These are phyloP conservation scores for Drosophila sproati DNA, from an alignment of 1,140 invertebrate genomes.

Conservation along the genomic window DNA sequence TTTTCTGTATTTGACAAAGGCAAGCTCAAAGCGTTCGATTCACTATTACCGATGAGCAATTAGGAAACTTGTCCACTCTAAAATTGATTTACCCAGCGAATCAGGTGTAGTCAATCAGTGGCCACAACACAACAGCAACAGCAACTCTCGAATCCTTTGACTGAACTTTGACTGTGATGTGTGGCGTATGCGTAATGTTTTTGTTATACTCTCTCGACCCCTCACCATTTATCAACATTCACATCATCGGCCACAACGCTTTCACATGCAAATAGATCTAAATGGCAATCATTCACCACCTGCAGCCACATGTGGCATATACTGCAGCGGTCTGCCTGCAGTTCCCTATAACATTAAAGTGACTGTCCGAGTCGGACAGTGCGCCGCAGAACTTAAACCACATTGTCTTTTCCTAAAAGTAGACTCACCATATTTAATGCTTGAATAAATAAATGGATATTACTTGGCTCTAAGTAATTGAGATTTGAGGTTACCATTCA, in stretches of 20 bases:
- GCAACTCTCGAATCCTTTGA: too few relatives aligned
- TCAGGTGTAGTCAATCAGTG: too few relatives aligned
- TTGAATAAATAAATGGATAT: too few relatives aligned
- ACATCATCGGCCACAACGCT: slow-evolving; percentile 52
- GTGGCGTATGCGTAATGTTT: slow-evolving; percentile 30
- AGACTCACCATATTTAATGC: too few relatives aligned
- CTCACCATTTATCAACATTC: slow-evolving; percentile 60
- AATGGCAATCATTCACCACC: slow-evolving; percentile 23
- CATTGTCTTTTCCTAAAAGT: too few relatives aligned
- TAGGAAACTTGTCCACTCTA: not conserved
- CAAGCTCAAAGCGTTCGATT: slow-evolving; percentile 5
- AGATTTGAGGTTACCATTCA: too few relatives aligned
- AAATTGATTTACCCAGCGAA: too few relatives aligned
- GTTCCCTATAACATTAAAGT: not conserved
- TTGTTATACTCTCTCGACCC: slow-evolving; percentile 15
- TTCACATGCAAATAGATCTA: slow-evolving; percentile 68
- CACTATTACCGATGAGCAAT: slow-evolving; percentile 8
- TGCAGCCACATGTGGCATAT: slow-evolving; percentile 51
- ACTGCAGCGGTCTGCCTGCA: slow-evolving; percentile 14
- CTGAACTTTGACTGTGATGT: not conserved
- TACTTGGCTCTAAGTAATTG: too few relatives aligned
- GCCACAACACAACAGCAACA: too few relatives aligned
- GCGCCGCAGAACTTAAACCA: too few relatives aligned
- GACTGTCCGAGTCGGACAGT: not conserved
- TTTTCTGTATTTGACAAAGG: slow-evolving; percentile 36